Evolutionary conservation across 2,113 vertebrate genomes (phyloP), one percentile per base, ranked within the genome.

Genomic region (Loxodonta africana): DNA sequence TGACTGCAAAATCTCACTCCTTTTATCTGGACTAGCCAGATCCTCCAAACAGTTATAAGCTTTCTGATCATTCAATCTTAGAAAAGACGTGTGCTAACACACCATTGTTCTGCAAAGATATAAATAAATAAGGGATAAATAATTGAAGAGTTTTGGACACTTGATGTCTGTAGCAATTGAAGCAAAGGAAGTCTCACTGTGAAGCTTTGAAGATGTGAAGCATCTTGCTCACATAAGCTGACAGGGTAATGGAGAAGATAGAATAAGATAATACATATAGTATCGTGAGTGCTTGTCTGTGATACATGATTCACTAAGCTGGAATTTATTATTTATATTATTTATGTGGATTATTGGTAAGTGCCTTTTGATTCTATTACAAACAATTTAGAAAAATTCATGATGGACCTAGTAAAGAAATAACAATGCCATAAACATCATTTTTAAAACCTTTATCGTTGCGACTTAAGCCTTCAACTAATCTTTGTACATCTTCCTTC

Each of bases 271-370:
- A 98, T 95, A 63, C n/a, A 74, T 94, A 73, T 63, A 95, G 97
- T 94, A 96, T 33, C 90, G 17, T 15, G 90, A 93, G 25, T 88
- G 23, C 82, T 97, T 97, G 69, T 96, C 76, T 74, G 48, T 41
- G 93, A 73, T 76, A 91, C 46, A 97, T 95, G 80, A 95, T 53
- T 97, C 65, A 92, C 87, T 96, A 95, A 95, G 62, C 7, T 93
- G 14, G 77, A 97, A 94, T 95, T 77, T 85, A 95, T 95, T 98
- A 95, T 97, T 98, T 97, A 88, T 96, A 91, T 74, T 95, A 63
- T 97, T 98, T 98, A 82, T 94, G 57, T 78, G 96, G 63, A 87
- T 97, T 97, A 84, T 91, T 90, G 93, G 76, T 97, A 97, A 98
- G 41, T 93, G 84, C 23, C 97, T 98, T 96, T 90, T 25, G 51